A percentile compares a stretch with the other conserved stretches of the same genome.
These are phyloP conservation scores for Hymenopus coronatus DNA, from an alignment of 2,888 invertebrate genomes.

Conservation along the genomic window DNA sequence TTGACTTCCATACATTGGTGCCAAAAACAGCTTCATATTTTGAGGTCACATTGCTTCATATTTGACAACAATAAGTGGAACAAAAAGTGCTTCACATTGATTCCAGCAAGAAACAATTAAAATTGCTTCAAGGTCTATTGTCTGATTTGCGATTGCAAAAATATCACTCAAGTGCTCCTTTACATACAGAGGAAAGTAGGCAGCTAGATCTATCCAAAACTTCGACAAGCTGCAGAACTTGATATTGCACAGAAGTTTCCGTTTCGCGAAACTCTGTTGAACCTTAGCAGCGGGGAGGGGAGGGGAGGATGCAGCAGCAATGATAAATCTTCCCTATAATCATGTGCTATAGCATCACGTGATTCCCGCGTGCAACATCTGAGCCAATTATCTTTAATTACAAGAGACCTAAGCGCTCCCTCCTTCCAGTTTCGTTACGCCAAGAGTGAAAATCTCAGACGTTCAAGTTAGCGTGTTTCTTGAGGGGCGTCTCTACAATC, in stretches of 20 bases:
- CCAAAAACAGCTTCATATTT: too few species aligned
- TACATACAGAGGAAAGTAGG: not conserved
- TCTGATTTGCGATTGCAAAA: too few species aligned
- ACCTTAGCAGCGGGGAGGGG: not conserved
- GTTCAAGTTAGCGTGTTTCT: not conserved
- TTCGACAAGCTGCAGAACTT: not conserved
- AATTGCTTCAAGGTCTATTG: too few species aligned
- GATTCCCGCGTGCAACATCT: slow-evolving; percentile 7
- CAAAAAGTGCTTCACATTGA: too few species aligned
- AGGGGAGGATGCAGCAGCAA: not conserved
- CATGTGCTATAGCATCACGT: slow-evolving; percentile 5
- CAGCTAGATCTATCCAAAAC: not conserved
- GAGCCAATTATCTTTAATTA: slow-evolving; percentile 12
- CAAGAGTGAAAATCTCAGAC: not conserved
- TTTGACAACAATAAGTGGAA: too few species aligned
- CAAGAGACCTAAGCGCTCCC: not conserved
- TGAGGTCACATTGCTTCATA: too few species aligned
- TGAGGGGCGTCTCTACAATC: not conserved
- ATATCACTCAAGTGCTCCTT: too few species aligned
- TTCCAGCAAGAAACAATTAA: too few species aligned
- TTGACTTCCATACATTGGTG: too few species aligned
- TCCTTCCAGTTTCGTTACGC: not conserved
- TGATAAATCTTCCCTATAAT: slow-evolving; percentile 20
- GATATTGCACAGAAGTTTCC: not conserved
- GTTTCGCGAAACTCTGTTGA: not conserved